These are phyloP conservation scores for Drosophila equinoxialis DNA, from an alignment of 1,140 invertebrate species.

Conservation along the genomic window DNA sequence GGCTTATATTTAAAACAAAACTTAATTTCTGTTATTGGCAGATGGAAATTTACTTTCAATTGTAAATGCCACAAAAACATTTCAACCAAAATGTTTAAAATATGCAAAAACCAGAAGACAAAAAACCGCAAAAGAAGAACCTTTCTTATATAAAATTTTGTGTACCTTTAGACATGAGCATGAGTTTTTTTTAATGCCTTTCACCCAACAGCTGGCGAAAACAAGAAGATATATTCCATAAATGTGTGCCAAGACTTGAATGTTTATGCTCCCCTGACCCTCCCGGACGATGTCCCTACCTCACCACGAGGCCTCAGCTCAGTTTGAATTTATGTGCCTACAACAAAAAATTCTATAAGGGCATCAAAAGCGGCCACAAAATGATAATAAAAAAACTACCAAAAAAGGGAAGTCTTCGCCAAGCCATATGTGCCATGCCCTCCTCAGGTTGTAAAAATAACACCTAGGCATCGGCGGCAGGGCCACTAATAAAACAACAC, in stretches of 20 bases:
- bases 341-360: constrained; percentile 50
- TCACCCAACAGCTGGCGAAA: constrained; percentile 55
- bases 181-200: constrained; percentile 56
- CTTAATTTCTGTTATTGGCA: not conserved
- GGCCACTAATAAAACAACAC: constrained; percentile 5
- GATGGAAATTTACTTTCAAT: not conserved
- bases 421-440: not conserved
- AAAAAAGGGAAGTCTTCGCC: constrained; percentile 50
- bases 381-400: constrained; percentile 36
- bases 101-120: constrained; percentile 23
- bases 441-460: constrained; percentile 4
- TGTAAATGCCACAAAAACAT: not conserved
- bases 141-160: constrained; percentile 26
- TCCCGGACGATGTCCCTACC: constrained; percentile 14
- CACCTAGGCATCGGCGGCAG: constrained; percentile 6
- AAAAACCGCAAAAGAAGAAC: constrained; percentile 35
- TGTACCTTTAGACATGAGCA: constrained; percentile 12
- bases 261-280: constrained; percentile 31
- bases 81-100: not conserved
- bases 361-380: constrained; percentile 47
- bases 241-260: constrained; percentile 52
- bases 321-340: constrained; percentile 62
- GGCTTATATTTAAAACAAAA: no score
- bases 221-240: not conserved
- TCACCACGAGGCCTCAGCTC: not conserved